Base-by-base conservation (phyloP, 2,113 vertebrate genomes). In the Myiopsitta monachus region DNA sequence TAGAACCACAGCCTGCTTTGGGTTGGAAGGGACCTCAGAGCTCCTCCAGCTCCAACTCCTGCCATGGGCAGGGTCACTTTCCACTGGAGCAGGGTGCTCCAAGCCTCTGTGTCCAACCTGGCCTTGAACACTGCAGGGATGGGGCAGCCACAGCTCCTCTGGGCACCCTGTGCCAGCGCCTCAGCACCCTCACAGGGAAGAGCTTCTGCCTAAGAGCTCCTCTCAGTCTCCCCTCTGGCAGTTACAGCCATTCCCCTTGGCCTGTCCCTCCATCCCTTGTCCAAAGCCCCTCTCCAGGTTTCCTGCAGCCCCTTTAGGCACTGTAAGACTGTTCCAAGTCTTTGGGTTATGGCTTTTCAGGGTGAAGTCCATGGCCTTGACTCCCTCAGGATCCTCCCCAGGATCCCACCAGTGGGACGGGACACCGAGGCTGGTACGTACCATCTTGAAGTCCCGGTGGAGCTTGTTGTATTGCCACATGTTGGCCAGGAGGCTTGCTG, bases 381-480 rank as follows among this genome's bases (percentile, higher is more conserved):
- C 36, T 73, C 74, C 33, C 23, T 30, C 2, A 0, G 43, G 38
- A 3, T 5, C 67, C 8, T 4, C 3, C 21, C 23, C 36, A 8
- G 52, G 36, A 18, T 5, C 44, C 46, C 14, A 2, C 16, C 0
- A 1, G 28, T 62, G 3, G 41, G 4, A 0, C 14, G 33, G 7
- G 36, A 66, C 14, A 11, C 43, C 7, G 19, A 5, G 14, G 22
- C 4, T 33, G 59, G 43, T 18, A 97, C 98, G 0, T 96, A 99
- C 99, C 95, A 80, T 70, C 93, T 97, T 98, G 97, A 98, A 99
- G 54, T 98, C 96, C 54, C 96, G 99, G 97, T 99, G 99, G 63
- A 99, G 98, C 95, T 99, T 99, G 97, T 92, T 99, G 98, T 99
- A 99, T 73, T 99, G 98, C 98, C 98, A 99, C 98, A 99, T 99